These are phyloP conservation scores for human DNA, from an alignment of 2,113 vertebrate species.

Conservation along the genomic window GRCh38 chrX:31028501-31029000, in stretches of 20 bases:
- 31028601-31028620: background rate
- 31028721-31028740: background rate
- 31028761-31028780: background rate
- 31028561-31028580: background rate
- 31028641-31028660: background rate
- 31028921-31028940: background rate
- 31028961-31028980: background rate
- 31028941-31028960: background rate
- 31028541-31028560: background rate
- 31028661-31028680: background rate
- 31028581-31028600: background rate
- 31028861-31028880: background rate
- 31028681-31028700: background rate
- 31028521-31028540: constrained; percentile 2
- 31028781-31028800: background rate
- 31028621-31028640: background rate
- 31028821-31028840: constrained; percentile 7
- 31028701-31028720: background rate
- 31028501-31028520: background rate
- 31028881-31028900: constrained; percentile 31
- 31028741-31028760: too few species aligned
- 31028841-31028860: constrained; percentile 10
- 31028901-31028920: background rate
- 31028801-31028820: background rate
- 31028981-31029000: background rate